phyloP scores from a whole-genome alignment of 1,140 invertebrate species.

The Ptiloglossa arizonensis region DNA sequence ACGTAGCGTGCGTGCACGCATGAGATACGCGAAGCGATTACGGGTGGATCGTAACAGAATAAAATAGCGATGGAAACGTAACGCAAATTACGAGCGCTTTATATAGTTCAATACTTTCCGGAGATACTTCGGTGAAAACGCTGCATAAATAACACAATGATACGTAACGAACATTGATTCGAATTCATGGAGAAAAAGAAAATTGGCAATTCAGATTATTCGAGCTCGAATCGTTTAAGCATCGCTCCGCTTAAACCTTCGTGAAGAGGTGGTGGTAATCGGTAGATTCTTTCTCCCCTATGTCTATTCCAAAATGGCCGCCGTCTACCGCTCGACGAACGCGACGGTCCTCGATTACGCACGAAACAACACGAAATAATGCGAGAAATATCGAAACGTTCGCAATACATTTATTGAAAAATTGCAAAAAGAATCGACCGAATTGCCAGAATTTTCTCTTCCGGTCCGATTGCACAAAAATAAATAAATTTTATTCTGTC shows the following conservation, averaged over 20 bases:
- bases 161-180: no score
- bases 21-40: conserved; percentile 34
- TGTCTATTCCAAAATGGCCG: not conserved
- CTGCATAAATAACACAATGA: no score
- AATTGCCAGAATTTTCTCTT: not conserved
- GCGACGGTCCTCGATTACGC: not conserved
- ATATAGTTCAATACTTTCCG: not conserved
- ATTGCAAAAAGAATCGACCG: no score
- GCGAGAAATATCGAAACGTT: no score
- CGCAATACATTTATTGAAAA: no score
- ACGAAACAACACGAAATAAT: no score
- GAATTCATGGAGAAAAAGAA: no score
- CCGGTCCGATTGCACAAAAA: no score
- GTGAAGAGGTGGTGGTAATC: no score
- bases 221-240: not conserved
- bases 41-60: conserved; percentile 44
- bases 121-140: no score
- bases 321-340: not conserved
- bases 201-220: not conserved
- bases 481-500: conserved; percentile 18
- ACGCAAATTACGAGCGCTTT: no score
- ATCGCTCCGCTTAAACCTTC: no score
- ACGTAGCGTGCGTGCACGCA: conserved; percentile 42
- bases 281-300: not conserved
- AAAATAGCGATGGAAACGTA: conserved; percentile 20